Evolutionary conservation across 2,888 invertebrate genomes (phyloP), one percentile per base, ranked within the genome.

Genomic region (Ochropleura plecta): DNA sequence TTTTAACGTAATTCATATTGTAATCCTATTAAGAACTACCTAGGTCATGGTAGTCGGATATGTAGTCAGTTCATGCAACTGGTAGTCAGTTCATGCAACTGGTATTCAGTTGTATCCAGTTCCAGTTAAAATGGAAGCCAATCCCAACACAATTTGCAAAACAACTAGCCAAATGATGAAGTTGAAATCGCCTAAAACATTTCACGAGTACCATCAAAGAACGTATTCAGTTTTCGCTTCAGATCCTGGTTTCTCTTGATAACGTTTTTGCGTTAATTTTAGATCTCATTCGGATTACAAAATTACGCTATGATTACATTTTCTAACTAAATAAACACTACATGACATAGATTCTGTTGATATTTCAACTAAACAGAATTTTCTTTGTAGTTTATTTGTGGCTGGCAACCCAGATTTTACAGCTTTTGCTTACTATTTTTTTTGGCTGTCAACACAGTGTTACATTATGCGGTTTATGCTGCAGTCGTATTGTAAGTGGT

Each of bases 301-400:
- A 53, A 48, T 76, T 14, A 42, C 42, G 20, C 5, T 9, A 42
- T 42, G 20, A 64, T 64, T 42, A 64, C 64, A 55, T 64, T 76
- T 64, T 55, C 14, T 7, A 44, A 51, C 9, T 40, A 63, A 46
- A 76, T 40, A 76, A 73, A 73, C 73, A 73, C n/a, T 7, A 40
- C 9, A 46, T 14, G 30, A 44, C 75, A 76, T 46, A 73, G 44
- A 76, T 44, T 51, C 10, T 40, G 44, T 44, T 20, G 14, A 40
- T 63, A 63, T 20, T 62, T 20, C 10, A 20, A 46, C 42, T 48
- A 30, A 74, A 74, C 66, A 30, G 12, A 76, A 2, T 57, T 42
- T 48, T 48, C 9, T 76, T 55, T 65, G 20, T 55, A 48, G 76
- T 74, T 77, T 77, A 77, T 74, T 77, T 77, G 30, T 12, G 12